These are phyloP conservation scores for Rhinatrema bivittatum DNA, from an alignment of 2,797 vertebrate genomes.

Conservation along the genomic window DNA sequence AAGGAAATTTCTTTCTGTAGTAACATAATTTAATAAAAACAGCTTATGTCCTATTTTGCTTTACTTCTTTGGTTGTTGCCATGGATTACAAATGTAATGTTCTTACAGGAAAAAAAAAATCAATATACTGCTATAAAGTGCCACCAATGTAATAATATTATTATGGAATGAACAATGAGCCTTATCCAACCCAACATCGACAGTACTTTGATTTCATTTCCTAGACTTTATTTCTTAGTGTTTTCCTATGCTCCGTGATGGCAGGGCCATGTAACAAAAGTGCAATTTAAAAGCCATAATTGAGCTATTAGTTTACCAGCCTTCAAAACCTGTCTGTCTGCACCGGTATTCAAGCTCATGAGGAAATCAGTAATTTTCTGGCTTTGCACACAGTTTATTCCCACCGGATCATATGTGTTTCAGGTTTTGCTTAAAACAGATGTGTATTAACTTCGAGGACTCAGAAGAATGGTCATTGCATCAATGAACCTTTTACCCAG, in stretches of 20 bases:
- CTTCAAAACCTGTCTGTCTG: not conserved
- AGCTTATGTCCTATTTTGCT: slow-evolving; percentile 1
- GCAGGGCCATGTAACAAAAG: not conserved
- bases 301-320: not conserved
- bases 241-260: not conserved
- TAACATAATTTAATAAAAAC: not conserved
- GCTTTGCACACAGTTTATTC: no score
- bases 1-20: not conserved
- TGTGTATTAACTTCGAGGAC: no score
- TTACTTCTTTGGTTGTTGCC: not conserved
- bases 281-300: not conserved
- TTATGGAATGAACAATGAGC: not conserved
- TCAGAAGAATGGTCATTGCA: no score
- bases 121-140: not conserved
- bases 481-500: no score
- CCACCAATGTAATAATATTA: not conserved
- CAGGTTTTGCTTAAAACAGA: no score
- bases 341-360: not conserved
- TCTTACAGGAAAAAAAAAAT: slow-evolving; percentile 1
- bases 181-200: not conserved
- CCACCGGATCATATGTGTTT: no score
- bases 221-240: not conserved
- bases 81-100: not conserved
- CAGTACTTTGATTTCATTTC: not conserved
- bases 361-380: not conserved